These are phyloP conservation scores for Eupithecia abbreviata DNA, from an alignment of 2,888 invertebrate species.

Conservation along the genomic window DNA sequence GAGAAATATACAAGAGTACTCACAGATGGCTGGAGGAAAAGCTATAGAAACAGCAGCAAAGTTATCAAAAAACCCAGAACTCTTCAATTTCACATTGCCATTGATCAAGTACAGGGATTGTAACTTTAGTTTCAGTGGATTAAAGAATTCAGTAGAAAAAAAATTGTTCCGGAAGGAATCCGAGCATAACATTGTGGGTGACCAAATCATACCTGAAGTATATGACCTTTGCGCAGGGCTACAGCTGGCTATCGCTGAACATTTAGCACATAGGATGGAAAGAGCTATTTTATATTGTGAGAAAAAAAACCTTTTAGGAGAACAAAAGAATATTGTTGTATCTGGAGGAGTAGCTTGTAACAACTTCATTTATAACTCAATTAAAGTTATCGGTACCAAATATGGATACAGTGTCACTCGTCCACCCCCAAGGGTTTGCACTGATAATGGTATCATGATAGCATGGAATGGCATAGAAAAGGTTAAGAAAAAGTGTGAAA, in stretches of 20 bases:
- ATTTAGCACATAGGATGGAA: constrained; percentile 92
- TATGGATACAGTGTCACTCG: constrained; percentile 87
- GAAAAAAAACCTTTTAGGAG: constrained; percentile 82
- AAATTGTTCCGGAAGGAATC: constrained; percentile 85
- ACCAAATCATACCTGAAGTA: constrained; percentile 89
- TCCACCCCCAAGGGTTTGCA: constrained; percentile 94
- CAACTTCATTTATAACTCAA: constrained; percentile 88
- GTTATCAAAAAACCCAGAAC: constrained; percentile 84
- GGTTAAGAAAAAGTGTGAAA: constrained; percentile 74
- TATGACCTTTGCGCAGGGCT: constrained; percentile 94
- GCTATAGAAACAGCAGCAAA: constrained; percentile 93
- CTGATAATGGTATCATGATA: constrained; percentile 99
- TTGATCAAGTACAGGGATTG: constrained; percentile 88
- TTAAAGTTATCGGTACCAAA: constrained; percentile 87
- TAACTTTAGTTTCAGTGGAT: constrained; percentile 95
- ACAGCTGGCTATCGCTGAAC: constrained; percentile 88
- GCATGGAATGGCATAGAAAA: constrained; percentile 99
- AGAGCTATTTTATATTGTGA: constrained; percentile 91
- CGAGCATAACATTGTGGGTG: constrained; percentile 83
- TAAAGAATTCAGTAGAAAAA: constrained; percentile 85
- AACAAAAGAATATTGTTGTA: constrained; percentile 87
- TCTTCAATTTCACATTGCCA: constrained; percentile 87
- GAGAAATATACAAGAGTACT: constrained; percentile 88
- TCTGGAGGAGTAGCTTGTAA: constrained; percentile 99
- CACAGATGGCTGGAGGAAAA: constrained; percentile 90